Evolutionary conservation across 37 sponge, comb jelly and placozoan species (phyloP).

Genomic region (Axinella damicornis): DNA sequence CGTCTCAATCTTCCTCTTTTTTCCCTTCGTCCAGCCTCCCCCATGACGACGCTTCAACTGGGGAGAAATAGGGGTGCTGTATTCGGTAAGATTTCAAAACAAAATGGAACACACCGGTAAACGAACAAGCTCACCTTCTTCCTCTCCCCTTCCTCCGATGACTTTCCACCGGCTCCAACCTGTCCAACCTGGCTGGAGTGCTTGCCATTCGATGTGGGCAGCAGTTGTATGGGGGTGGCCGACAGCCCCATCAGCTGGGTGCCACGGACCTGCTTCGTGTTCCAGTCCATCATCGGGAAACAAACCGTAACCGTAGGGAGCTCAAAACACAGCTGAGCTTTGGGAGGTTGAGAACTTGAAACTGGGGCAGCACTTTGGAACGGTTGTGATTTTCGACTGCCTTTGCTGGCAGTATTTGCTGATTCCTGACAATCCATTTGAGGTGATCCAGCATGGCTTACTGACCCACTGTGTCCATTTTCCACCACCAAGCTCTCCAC

Average conservation of each 20-base stretch:
- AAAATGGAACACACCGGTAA: no score
- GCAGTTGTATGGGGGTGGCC: neutral
- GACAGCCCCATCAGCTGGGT: neutral
- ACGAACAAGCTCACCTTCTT: no score
- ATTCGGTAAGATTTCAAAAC: no score
- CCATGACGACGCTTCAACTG: constrained; percentile 14
- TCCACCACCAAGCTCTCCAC: no score
- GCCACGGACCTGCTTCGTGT: neutral
- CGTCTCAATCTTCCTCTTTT: constrained; percentile 11
- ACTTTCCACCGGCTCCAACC: neutral
- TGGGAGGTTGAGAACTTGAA: neutral
- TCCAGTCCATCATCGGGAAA: constrained; percentile 26
- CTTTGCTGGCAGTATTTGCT: no score
- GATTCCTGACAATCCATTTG: no score
- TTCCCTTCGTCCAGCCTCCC: constrained; percentile 61
- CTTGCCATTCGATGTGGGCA: neutral
- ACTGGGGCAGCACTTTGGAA: no score
- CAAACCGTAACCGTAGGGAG: neutral
- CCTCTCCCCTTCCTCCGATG: neutral
- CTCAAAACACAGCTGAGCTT: no score
- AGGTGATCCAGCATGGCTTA: no score
- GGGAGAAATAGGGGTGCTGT: neutral
- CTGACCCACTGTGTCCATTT: no score
- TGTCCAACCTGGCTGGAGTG: neutral
- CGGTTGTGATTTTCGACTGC: no score